phyloP scores from a whole-genome alignment of 2,888 invertebrate species.

The Oxytorus armatus region DNA sequence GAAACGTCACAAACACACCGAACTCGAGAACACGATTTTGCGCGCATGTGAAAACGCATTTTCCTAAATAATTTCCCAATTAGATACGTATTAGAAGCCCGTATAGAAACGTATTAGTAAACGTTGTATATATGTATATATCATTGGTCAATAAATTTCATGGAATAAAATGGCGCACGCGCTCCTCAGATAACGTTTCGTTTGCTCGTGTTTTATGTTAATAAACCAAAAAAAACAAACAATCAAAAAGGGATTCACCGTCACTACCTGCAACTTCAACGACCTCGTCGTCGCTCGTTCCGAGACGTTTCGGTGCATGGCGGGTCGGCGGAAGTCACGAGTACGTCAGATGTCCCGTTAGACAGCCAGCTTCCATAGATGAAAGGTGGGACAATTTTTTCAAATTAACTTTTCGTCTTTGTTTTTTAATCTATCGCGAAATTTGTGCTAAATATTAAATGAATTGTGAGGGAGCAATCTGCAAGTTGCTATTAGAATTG shows the following conservation, averaged over 20 bases:
- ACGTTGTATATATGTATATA: no score
- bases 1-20: conserved; percentile 7
- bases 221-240: no score
- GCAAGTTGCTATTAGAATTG: no score
- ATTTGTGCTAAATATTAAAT: no score
- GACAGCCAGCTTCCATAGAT: conserved; percentile 81
- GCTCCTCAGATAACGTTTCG: conserved; percentile 59
- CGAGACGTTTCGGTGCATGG: conserved; percentile 81
- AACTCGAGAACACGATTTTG: conserved; percentile 2
- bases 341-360: conserved; percentile 81
- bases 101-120: no score
- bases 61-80: no score
- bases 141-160: no score
- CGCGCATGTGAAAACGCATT: not conserved
- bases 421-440: not conserved
- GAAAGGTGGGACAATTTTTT: conserved; percentile 77
- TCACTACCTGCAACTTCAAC: conserved; percentile 66
- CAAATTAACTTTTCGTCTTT: not conserved
- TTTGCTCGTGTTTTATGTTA: conserved; percentile 45
- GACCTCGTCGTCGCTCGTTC: conserved; percentile 75
- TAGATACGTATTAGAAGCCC: no score
- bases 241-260: conserved; percentile 60
- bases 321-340: conserved; percentile 80
- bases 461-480: no score
- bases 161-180: conserved; percentile 41